Evolutionary conservation across 2,797 vertebrate species (phyloP).

Genomic region (Ctenopoma multispine): DNA sequence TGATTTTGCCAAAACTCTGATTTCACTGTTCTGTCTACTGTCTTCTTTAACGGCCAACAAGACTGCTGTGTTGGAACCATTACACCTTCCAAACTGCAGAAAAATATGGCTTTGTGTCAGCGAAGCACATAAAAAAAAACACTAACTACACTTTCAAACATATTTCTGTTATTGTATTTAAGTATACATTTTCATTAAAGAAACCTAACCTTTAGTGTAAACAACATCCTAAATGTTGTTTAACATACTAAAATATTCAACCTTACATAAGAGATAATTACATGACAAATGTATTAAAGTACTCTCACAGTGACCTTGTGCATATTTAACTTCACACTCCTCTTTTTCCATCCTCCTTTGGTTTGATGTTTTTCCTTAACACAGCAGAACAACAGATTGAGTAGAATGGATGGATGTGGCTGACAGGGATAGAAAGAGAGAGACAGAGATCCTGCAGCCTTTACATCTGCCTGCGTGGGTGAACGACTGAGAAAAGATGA

Average conservation of each 20-base stretch:
- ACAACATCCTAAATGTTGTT: no score
- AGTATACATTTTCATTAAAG: no score
- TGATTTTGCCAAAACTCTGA: constrained; percentile 8
- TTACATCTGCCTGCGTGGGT: constrained; percentile 43
- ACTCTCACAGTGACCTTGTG: neutral
- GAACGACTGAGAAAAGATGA: constrained; percentile 8
- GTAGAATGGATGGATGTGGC: constrained; percentile 42
- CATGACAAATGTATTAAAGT: neutral
- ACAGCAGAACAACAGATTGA: constrained; percentile 31
- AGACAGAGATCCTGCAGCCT: constrained; percentile 27
- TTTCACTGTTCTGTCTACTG: constrained; percentile 24
- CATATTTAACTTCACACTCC: neutral
- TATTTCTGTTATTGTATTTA: neutral
- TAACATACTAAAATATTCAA: no score
- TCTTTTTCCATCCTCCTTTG: neutral
- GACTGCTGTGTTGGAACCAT: neutral
- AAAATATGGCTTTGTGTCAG: neutral
- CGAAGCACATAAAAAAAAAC: no score
- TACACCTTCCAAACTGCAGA: neutral
- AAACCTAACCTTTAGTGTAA: no score
- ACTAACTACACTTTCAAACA: no score
- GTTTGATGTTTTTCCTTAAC: constrained; percentile 39
- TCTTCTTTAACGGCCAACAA: neutral
- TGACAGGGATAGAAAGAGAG: neutral
- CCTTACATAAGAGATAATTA: no score